Evolutionary conservation across 2,888 invertebrate species (phyloP), one percentile per base, ranked within the genome.

Genomic region (Biston betularia): DNA sequence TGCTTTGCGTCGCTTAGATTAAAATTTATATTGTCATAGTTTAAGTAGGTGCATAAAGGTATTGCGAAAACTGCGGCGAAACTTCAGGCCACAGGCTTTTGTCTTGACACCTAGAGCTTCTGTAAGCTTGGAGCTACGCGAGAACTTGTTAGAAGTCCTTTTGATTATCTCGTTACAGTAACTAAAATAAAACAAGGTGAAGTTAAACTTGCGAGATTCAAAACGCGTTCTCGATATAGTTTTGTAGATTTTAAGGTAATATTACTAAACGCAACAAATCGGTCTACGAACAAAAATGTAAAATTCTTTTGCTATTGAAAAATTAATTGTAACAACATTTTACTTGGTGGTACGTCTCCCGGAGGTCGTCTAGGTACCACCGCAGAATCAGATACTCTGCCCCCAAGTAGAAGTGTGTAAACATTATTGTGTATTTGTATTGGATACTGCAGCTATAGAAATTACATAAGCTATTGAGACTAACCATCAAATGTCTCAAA

Each of bases 1-100:
- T 38, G 62, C 54, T 68, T 67, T 54, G 49, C 66, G 60, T 57
- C 33, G 56, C 54, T 64, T 54, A 61, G 56, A 65, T 67, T 68
- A 65, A 60, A 71, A 71, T 66, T 57, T 70, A 69, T 66, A 56
- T 58, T 58, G 61, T 64, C 60, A 58, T 62, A 66, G 57, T 56
- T 54, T 68, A 68, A 70, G 68, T 52, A 60, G 61, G 58, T 64
- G 63, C 65, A 70, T 65, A 59, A 63, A 63, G 63, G 64, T 70
- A 70, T 70, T 69, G 73, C 63, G 35, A 54, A 64, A 60, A 66
- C 61, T 61, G 66, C 58, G 63, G 70, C 50, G 64, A 63, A 71
- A 73, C 68, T 75, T 75, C 65, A 58, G 48, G 55, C 58, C 24
- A 63, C 58, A 54, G 55, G 71, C 73, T 71, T 71, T 75, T 75